Base-by-base conservation (phyloP, 2,113 vertebrate species). In the Campylorhamphus procurvoides region DNA sequence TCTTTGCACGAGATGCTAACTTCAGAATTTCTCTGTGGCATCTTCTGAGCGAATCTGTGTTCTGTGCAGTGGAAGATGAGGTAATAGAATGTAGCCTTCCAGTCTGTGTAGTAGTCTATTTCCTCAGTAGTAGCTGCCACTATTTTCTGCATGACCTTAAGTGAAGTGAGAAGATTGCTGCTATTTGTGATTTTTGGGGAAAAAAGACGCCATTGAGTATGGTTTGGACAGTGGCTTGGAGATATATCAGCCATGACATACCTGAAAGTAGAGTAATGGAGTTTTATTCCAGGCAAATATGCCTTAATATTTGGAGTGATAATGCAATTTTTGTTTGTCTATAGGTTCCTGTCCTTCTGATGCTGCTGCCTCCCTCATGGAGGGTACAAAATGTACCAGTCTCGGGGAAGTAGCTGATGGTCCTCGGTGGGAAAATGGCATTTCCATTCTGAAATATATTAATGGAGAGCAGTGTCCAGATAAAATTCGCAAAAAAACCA, bases 391-490 rank as follows among this genome's bases (percentile, higher is more conserved):
- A 8, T 98, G 99, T 8, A 84, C 98, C 91, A 99, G 97, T 93
- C 96, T 99, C 1, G 99, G 99, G 25, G 97, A 98, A 89, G 98
- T 98, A 42, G 92, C 96, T 85, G 97, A 98, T 0, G 96, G 98
- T 7, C 99, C 98, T 3, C 94, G 76, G 14, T 97, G 95, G 98
- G 98, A 97, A n/a, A 87, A 93, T 6, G 93, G 91, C 3, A 29
- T 97, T 28, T 96, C 98, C 62, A 35, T 98, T 77, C 97, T 99
- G 64, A 97, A 94, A 84, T 99, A 99, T 14, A 87, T 93, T 28
- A 98, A 98, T 0, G 99, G 99, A 2, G 97, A 98, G 19, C 31
- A 14, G 20, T 99, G 99, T 94, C 98, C 98, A 3, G 98, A 98
- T 47, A 62, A 91, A 40, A 94, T 87, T 46, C 97, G 98, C 80